Evolutionary conservation across 2,888 invertebrate genomes (phyloP), one percentile per base, ranked within the genome.

Genomic region (Diaprepes abbreviatus): DNA sequence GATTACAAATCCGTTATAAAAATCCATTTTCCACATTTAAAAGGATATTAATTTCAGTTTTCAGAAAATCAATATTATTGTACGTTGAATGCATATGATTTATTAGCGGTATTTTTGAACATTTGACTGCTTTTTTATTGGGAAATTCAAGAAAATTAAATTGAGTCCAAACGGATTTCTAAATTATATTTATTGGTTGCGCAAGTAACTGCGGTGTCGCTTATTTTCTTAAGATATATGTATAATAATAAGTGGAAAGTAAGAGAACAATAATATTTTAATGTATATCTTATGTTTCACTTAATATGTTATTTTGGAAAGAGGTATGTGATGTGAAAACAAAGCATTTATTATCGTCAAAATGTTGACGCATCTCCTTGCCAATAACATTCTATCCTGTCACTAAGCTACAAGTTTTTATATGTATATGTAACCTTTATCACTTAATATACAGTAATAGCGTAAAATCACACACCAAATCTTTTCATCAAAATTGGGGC

Each of bases 261-360:
- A 45, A n/a, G n/a, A n/a, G n/a, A n/a, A n/a, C n/a, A n/a, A n/a
- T n/a, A 21, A 21, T 45, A n/a, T 21, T 21, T 45, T 21, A 10
- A 21, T 45, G n/a, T 45, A 21, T 21, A 1, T 19, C 2, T 21
- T n/a, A n/a, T 45, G 21, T 21, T 19, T 45, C n/a, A n/a, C 21
- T 9, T 21, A 45, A 21, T n/a, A n/a, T 10, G 19, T 45, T 45
- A 21, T 45, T 45, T 45, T 9, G n/a, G 21, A 45, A 45, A 45
- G 21, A 40, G 1, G 3, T 36, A n/a, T 17, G 45, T n/a, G 45
- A 21, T 5, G n/a, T 10, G 10, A 21, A 45, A 45, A 45, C 45
- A 45, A 38, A 38, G 14, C 45, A 45, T 45, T 45, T 45, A 4
- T 45, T 21, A 21, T 21, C n/a, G 9, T 45, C 10, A 3, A 21